Evolutionary conservation across 2,888 invertebrate genomes (phyloP), one percentile per base, ranked within the genome.

Genomic region (Troglohyphantes excavatus): DNA sequence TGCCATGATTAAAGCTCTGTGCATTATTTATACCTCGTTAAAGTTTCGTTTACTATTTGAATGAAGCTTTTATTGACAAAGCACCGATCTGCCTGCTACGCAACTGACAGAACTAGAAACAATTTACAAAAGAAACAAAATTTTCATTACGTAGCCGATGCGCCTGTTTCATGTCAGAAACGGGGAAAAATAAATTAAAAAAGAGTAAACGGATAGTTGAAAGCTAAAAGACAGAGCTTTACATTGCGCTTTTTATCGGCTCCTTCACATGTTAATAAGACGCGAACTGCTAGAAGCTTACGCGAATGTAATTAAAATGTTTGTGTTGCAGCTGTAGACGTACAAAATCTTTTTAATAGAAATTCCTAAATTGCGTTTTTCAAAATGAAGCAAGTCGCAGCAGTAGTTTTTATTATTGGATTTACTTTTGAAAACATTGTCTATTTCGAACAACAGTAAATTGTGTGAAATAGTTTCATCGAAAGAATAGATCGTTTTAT

Each of bases 11-110:
- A 72, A 72, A 72, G 46, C 6, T n/a, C 1, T 33, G 26, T 26
- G 46, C 26, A 72, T 21, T 39, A 19, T 19, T 33, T 68, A 1
- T 0, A 68, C 13, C 1, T 33, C 26, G 0, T 53, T 72, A 26
- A 46, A 23, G 11, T 23, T 3, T 26, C 9, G 21, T 46, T 21
- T 17, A n/a, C n/a, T 46, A 26, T 26, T 11, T 21, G 0, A 17
- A 17, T 23, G 26, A 72, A n/a, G 23, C 43, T 46, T 23, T 72
- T 72, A 72, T 72, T 26, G 5, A 53, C 53, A 17, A 53, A 53
- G 1, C n/a, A 9, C 33, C 33, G 3, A 33, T 33, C 9, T 33
- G 13, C n/a, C 5, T 17, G 53, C 13, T 13, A 13, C 0, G 13
- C 5, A 53, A n/a, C n/a, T 13, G 53, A n/a, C 53, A 53, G 53